These are phyloP conservation scores for Heliconius charithonia DNA, from an alignment of 2,888 invertebrate species.

Conservation along the genomic window DNA sequence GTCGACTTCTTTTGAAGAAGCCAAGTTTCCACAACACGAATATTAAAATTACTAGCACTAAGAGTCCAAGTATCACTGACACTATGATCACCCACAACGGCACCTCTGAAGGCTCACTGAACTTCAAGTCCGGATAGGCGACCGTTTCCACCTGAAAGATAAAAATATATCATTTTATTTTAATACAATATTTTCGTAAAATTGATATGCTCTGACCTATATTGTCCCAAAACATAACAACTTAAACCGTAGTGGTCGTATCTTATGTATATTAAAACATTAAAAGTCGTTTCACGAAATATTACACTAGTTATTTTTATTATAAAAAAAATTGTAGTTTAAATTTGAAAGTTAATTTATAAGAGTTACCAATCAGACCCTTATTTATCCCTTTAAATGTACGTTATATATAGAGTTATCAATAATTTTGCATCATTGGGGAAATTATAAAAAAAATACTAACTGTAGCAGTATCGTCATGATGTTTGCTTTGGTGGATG, in stretches of 20 bases:
- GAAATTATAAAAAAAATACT: slow-evolving; percentile 52
- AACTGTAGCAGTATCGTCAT: slow-evolving; percentile 86
- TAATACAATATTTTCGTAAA: too few relatives aligned
- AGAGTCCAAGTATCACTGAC: slow-evolving; percentile 91
- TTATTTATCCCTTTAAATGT: not conserved
- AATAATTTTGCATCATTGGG: not conserved
- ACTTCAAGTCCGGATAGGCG: slow-evolving; percentile 92
- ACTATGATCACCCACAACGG: slow-evolving; percentile 94
- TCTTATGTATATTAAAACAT: too few relatives aligned
- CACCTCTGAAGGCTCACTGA: slow-evolving; percentile 89
- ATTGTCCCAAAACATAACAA: too few relatives aligned
- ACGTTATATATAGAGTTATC: not conserved
- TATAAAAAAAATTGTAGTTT: too few relatives aligned
- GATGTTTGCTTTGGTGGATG: slow-evolving; percentile 86
- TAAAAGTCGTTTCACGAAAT: too few relatives aligned
- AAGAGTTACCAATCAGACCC: too few relatives aligned
- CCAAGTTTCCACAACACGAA: slow-evolving; percentile 94
- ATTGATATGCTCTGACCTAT: not conserved
- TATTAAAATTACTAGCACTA: slow-evolving; percentile 91
- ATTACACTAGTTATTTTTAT: too few relatives aligned
- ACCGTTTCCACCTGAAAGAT: slow-evolving; percentile 89
- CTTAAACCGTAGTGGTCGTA: too few relatives aligned
- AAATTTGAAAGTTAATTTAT: too few relatives aligned
- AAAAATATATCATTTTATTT: not conserved
- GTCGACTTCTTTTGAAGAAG: slow-evolving; percentile 93